Conservation (phyloP, 2,797 vertebrate genomes). For the Sphaeramia orbicularis region DNA sequence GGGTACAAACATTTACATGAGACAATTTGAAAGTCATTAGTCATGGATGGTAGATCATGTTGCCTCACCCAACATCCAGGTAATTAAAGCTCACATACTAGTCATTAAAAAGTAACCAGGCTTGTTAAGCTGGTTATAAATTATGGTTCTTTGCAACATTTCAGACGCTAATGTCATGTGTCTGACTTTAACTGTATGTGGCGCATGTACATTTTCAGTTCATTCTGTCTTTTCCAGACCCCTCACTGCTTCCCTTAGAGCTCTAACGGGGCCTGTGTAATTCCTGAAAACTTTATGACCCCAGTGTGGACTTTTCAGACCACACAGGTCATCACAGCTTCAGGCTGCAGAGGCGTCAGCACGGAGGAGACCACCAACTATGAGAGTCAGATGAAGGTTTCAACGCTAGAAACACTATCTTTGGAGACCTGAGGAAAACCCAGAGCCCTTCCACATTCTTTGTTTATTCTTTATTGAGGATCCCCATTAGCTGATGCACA, state of each 20-base stretch:
- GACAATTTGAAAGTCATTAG: conserved; percentile 14
- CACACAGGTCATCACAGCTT: conserved; percentile 18
- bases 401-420: too few relatives aligned
- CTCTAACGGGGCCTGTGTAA: conserved; percentile 1
- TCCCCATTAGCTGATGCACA: too few relatives aligned
- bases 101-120: neutral
- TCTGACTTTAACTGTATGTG: neutral
- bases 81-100: conserved; percentile 4
- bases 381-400: too few relatives aligned
- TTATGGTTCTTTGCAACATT: neutral
- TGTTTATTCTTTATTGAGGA: too few relatives aligned
- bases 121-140: conserved; percentile 25
- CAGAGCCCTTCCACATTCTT: too few relatives aligned
- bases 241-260: too few relatives aligned
- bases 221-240: neutral
- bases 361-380: too few relatives aligned
- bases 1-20: neutral
- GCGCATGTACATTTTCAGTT: neutral
- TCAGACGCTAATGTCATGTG: neutral
- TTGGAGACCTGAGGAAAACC: too few relatives aligned
- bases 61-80: neutral
- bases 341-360: neutral
- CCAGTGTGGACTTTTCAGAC: conserved; percentile 17
- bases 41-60: neutral
- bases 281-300: conserved; percentile 18